Percentiles rank a stretch among this genome's conserved stretches.
These are phyloP conservation scores for Apodemia zela DNA, from an alignment of 2,888 invertebrate genomes.

Conservation along the genomic window DNA sequence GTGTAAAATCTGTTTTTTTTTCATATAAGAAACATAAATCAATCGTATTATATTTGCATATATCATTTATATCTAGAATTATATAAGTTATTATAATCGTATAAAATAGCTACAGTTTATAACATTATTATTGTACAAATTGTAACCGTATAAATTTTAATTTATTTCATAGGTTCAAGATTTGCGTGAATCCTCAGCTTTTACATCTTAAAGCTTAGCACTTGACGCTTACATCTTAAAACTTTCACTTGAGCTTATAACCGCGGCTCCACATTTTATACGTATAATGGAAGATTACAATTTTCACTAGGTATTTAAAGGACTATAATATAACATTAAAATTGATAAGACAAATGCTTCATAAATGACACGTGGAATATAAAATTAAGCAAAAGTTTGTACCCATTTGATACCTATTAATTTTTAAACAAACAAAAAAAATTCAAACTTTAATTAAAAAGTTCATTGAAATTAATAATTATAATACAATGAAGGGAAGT, in stretches of 20 bases:
- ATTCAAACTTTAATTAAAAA: conserved; percentile 21
- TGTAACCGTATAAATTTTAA: too few relatives aligned
- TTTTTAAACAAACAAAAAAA: conserved; percentile 28
- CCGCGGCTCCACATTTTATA: conserved; percentile 20
- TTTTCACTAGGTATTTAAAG: conserved; percentile 42
- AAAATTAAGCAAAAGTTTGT: conserved; percentile 50
- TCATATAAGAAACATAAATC: too few relatives aligned
- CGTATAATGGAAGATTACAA: conserved; percentile 46
- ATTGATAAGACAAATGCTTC: conserved; percentile 58
- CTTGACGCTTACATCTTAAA: conserved; percentile 8
- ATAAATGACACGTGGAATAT: conserved; percentile 51
- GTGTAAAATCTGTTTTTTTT: too few relatives aligned
- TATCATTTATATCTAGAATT: too few relatives aligned
- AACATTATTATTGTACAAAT: too few relatives aligned
- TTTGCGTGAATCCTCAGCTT: too few relatives aligned
- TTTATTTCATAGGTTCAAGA: too few relatives aligned
- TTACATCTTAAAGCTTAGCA: too few relatives aligned
- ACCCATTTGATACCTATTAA: conserved; percentile 65
- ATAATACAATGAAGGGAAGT: conserved; percentile 51
- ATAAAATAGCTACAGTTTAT: too few relatives aligned
- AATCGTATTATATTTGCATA: too few relatives aligned
- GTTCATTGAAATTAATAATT: conserved; percentile 25
- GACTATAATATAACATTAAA: conserved; percentile 49
- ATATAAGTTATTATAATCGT: too few relatives aligned
- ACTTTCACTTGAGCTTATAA: conserved; percentile 13